Percentiles rank a stretch among this genome's conserved stretches.
These are phyloP conservation scores for Enteromius radiatus DNA, from an alignment of 2,797 vertebrate species.

Conservation along the genomic window DNA sequence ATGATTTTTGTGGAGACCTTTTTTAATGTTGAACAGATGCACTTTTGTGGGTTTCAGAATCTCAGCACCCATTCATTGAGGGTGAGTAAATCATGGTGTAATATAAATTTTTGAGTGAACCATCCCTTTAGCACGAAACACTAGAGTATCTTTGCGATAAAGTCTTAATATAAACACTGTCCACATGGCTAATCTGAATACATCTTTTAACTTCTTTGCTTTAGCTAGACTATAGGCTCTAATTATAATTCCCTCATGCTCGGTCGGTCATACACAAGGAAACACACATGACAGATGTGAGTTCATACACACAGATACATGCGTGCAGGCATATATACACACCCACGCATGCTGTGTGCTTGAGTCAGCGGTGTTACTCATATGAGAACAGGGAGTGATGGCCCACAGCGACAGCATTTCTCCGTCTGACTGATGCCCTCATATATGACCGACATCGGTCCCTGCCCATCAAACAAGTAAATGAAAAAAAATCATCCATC, in stretches of 20 bases:
- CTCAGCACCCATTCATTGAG: neutral
- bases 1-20: no score
- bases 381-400: neutral
- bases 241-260: neutral
- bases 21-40: no score
- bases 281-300: neutral
- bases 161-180: neutral
- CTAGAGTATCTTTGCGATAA: neutral
- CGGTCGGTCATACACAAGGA: neutral
- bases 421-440: slow-evolving; percentile 31
- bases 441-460: neutral
- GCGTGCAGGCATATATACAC: slow-evolving; percentile 24
- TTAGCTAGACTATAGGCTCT: neutral
- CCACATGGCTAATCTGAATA: slow-evolving; percentile 12
- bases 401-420: slow-evolving; percentile 34
- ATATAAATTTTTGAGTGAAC: neutral
- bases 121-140: neutral
- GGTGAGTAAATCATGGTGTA: neutral
- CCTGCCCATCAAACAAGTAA: slow-evolving; percentile 27
- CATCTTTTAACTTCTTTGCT: slow-evolving; percentile 1
- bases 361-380: slow-evolving; percentile 57
- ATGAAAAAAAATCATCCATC: neutral
- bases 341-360: slow-evolving; percentile 22
- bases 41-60: neutral
- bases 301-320: slow-evolving; percentile 29